These are phyloP conservation scores for Thermophis baileyi DNA, from an alignment of 2,113 vertebrate species.

Conservation along the genomic window DNA sequence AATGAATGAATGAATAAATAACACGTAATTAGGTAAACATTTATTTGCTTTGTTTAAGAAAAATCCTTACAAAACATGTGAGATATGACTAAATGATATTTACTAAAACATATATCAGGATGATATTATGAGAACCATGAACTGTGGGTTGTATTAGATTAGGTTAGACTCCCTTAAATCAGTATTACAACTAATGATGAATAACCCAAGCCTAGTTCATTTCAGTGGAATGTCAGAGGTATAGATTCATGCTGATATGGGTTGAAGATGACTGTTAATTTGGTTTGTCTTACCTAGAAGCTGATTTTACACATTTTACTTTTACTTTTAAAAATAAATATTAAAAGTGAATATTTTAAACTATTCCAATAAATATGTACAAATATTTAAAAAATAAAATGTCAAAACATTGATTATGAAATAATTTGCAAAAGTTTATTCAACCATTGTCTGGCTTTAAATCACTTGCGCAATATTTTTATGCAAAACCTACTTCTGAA, in stretches of 20 bases:
- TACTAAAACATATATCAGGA: background rate
- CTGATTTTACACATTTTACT: background rate
- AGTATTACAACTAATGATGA: background rate
- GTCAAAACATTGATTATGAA: background rate
- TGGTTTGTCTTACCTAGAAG: background rate
- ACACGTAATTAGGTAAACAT: background rate
- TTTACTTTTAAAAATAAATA: background rate
- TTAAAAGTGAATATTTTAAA: background rate
- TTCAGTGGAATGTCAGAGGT: background rate
- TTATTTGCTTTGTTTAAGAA: background rate
- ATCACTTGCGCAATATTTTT: background rate
- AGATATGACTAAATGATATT: background rate
- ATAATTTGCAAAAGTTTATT: background rate
- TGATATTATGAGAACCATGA: background rate
- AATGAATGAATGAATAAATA: background rate
- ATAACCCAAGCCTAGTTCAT: background rate
- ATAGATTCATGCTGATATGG: background rate
- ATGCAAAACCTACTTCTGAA: background rate
- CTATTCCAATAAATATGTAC: background rate
- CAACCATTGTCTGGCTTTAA: background rate
- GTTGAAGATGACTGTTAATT: background rate
- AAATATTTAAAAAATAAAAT: background rate
- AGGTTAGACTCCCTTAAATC: background rate
- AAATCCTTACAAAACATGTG: background rate
- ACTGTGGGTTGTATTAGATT: background rate